Evolutionary conservation across 2,797 vertebrate species (phyloP).

Genomic region (Danio albolineatus): DNA sequence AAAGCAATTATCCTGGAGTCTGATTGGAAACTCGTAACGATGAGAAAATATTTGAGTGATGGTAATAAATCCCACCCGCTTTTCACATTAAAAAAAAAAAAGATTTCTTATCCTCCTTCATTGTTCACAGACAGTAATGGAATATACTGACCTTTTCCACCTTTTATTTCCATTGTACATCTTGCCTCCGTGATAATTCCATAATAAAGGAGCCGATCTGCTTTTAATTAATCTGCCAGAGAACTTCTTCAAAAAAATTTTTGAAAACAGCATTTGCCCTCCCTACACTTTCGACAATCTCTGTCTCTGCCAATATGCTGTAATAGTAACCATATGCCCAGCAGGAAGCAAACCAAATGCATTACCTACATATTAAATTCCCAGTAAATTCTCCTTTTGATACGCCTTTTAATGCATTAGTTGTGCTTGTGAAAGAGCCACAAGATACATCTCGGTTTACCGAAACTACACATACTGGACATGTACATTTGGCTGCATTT

Average conservation of each 20-base stretch:
- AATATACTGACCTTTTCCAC: constrained; percentile 50
- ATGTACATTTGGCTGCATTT: constrained; percentile 40
- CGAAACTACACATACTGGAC: constrained; percentile 23
- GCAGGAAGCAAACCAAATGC: constrained; percentile 50
- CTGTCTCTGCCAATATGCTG: constrained; percentile 39
- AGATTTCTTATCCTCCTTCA: constrained; percentile 9
- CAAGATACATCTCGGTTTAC: constrained; percentile 50
- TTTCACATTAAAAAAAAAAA: not conserved
- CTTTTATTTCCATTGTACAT: constrained; percentile 47
- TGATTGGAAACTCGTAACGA: constrained; percentile 27
- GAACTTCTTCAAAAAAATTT: constrained; percentile 48
- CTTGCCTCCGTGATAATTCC: constrained; percentile 46
- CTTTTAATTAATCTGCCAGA: constrained; percentile 52
- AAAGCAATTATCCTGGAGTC: constrained; percentile 25
- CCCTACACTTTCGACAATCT: constrained; percentile 40
- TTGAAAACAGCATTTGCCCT: constrained; percentile 52
- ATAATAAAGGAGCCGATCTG: constrained; percentile 50
- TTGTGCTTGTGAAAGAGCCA: constrained; percentile 51
- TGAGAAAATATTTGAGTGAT: constrained; percentile 8
- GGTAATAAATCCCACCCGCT: constrained; percentile 10
- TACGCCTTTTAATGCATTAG: constrained; percentile 59
- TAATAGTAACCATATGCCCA: constrained; percentile 62
- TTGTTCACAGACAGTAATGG: constrained; percentile 38
- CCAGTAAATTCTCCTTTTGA: constrained; percentile 59
- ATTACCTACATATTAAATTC: constrained; percentile 61